These are phyloP conservation scores for Muntiacus reevesi DNA, from an alignment of 2,113 vertebrate species.

Conservation along the genomic window DNA sequence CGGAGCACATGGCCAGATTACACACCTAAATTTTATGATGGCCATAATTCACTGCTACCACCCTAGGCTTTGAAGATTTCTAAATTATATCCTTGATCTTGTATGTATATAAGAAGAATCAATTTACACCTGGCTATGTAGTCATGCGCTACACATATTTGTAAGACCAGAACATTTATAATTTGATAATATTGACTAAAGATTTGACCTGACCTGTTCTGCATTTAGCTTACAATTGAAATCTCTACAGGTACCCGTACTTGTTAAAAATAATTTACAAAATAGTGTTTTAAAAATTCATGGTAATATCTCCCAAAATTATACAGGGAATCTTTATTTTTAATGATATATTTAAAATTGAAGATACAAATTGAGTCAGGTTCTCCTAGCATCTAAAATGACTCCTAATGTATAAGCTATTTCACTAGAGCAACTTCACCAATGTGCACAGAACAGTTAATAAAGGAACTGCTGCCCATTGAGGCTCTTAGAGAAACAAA, in stretches of 20 bases:
- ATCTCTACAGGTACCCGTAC: neutral
- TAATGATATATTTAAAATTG: neutral
- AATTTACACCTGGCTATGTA: neutral
- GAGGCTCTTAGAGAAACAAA: neutral
- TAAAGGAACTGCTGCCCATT: neutral
- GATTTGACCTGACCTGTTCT: neutral
- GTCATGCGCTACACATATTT: neutral
- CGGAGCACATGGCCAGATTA: slow-evolving; percentile 6
- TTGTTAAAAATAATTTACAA: neutral
- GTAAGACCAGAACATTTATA: slow-evolving; percentile 32
- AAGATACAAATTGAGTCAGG: neutral
- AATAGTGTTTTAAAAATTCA: neutral
- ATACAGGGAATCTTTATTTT: neutral
- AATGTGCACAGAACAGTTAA: neutral
- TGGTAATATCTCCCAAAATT: neutral
- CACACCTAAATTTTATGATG: slow-evolving; percentile 35
- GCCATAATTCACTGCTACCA: slow-evolving; percentile 19
- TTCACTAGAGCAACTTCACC: neutral
- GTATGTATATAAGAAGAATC: neutral
- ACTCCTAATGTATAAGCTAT: neutral
- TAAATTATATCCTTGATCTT: slow-evolving; percentile 40
- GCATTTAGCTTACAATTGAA: slow-evolving; percentile 6
- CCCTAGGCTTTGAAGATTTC: neutral
- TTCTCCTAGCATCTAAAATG: neutral
- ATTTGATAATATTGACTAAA: slow-evolving; percentile 54